Evolutionary conservation across 2,113 vertebrate species (phyloP), one percentile per base, ranked within the genome.

Genomic region (Erinaceus europaeus): DNA sequence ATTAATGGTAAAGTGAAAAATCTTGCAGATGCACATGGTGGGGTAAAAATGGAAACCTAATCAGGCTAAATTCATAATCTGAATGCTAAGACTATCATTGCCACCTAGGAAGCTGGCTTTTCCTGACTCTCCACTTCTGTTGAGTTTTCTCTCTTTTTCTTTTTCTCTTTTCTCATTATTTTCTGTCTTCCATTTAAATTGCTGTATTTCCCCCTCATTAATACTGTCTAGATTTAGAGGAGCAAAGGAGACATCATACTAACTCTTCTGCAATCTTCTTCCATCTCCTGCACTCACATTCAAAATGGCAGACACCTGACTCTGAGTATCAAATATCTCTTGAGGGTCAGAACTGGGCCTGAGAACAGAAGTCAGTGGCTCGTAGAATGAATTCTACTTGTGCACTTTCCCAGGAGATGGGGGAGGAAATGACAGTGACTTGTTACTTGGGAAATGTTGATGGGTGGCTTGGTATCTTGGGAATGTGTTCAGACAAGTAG

Each of bases 401-500:
- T 15, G 13, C n/a, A 62, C 67, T 93, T 93, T 94, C 92, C 90
- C 92, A 94, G 92, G 89, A n/a, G 25, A 3, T 18, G 71, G 84
- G 48, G 86, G 84, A 86, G 85, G 88, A 67, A 90, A 29, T 59
- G 50, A 83, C 65, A 62, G 84, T 76, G 87, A 80, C 88, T 64
- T 67, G 86, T 57, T 61, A 48, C 91, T 90, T 90, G 57, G 82
- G 82, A 94, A 92, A 72, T 71, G 71, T 71, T 57, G 38, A 32
- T 82, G 87, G 62, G 77, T 90, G 86, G 25, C 50, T 48, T 94
- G 90, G 90, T 82, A 94, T 94, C 90, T 89, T 85, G 94, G 57
- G 92, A 95, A 94, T 95, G 95, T 89, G 72, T 78, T 87, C 90
- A 17, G 23, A 46, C 0, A 11, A 78, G 82, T 52, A 81, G 87